Conservation (phyloP, 1,140 invertebrate species). For the Meloidogyne exigua region DNA sequence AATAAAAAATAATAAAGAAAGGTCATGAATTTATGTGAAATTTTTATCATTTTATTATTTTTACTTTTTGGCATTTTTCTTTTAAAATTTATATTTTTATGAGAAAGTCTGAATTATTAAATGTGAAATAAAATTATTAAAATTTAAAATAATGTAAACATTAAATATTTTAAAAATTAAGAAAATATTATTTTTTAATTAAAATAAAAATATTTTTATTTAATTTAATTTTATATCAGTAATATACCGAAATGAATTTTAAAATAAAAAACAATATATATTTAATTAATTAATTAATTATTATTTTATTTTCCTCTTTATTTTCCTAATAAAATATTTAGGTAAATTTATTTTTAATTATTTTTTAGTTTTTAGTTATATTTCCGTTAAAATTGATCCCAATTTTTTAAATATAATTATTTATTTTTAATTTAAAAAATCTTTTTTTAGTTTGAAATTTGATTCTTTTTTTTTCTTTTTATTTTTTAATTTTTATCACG, state of each 20-base stretch:
- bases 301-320: too few species aligned
- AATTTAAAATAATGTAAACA: not conserved
- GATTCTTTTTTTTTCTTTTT: not conserved
- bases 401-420: not conserved
- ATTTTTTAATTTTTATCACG: not conserved
- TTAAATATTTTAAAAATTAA: not conserved
- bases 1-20: not conserved
- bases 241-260: too few species aligned
- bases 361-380: not conserved
- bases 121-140: not conserved
- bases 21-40: not conserved
- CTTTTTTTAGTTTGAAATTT: not conserved
- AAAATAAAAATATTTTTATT: too few species aligned
- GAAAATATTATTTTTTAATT: too few species aligned
- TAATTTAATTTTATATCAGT: too few species aligned
- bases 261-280: too few species aligned
- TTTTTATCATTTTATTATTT: not conserved
- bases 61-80: not conserved
- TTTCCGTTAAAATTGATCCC: not conserved
- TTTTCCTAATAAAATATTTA: too few species aligned
- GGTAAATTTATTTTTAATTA: too few species aligned
- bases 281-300: too few species aligned
- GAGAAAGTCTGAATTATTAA: not conserved
- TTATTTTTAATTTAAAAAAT: not conserved
- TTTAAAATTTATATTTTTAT: not conserved